These are phyloP conservation scores for Spodoptera litura DNA, from an alignment of 1,140 invertebrate species.

Conservation along the genomic window DNA sequence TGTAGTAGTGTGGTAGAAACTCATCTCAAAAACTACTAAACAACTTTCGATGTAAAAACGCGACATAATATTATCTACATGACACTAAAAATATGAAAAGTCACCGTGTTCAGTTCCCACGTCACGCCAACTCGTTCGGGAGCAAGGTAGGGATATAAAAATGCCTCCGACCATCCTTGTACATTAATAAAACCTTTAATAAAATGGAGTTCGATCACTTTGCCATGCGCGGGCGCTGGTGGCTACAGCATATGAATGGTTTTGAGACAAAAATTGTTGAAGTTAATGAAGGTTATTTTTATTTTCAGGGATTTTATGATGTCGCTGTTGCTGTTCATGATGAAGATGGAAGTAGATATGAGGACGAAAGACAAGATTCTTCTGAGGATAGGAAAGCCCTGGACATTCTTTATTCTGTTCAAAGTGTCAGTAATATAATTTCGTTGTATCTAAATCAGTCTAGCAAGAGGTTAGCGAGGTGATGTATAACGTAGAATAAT, in stretches of 20 bases:
- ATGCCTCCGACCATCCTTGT: conserved; percentile 68
- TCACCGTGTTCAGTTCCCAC: conserved; percentile 74
- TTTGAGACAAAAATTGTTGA: conserved; percentile 49
- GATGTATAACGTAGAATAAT: background rate
- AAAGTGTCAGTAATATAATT: too few relatives aligned
- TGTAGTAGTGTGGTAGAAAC: background rate
- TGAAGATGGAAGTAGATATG: too few relatives aligned
- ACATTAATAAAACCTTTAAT: conserved; percentile 81
- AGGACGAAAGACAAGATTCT: too few relatives aligned
- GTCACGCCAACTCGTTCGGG: conserved; percentile 61
- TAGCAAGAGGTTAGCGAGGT: background rate
- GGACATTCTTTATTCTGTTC: too few relatives aligned
- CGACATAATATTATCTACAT: conserved; percentile 34
- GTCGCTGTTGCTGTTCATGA: too few relatives aligned
- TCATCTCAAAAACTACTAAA: background rate
- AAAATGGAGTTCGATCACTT: conserved; percentile 73
- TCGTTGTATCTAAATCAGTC: too few relatives aligned
- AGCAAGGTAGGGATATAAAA: conserved; percentile 71
- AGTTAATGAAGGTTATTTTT: too few relatives aligned
- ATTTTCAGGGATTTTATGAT: too few relatives aligned
- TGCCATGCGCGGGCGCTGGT: conserved; percentile 71
- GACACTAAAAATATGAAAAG: conserved; percentile 51
- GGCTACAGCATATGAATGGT: conserved; percentile 59
- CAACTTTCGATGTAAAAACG: conserved; percentile 16
- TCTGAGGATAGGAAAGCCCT: too few relatives aligned